Evolutionary conservation across 2,888 invertebrate species (phyloP), one percentile per base, ranked within the genome.

Genomic region (Hydraecia micacea): DNA sequence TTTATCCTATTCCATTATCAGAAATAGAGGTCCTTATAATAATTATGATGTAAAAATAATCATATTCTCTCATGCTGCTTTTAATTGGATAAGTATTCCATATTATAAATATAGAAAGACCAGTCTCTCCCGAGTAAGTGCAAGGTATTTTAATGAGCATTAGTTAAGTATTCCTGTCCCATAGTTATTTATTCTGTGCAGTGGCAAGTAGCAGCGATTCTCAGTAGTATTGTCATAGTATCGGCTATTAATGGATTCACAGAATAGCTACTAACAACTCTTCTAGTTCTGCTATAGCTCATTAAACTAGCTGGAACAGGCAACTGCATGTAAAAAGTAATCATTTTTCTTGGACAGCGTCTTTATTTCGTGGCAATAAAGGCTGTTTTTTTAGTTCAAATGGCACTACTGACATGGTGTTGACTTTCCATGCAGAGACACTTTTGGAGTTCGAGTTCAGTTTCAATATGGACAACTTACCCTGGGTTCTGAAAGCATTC

Each of bases 61-160:
- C 25, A n/a, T 21, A 42, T 58, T 60, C 8, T 21, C 21, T 8
- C 9, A 11, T 32, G 46, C 58, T 62, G 32, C 21, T 58, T 46
- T 36, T 60, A 28, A 72, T 32, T 62, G 6, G 28, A 18, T 13
- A 77, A n/a, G 13, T 21, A 76, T 77, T 66, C 25, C 28, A 25
- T 58, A n/a, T 42, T 55, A 46, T 67, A 58, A 36, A 68, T 39
- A 58, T 46, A 21, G 18, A 58, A 28, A 28, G 7, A 73, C 74
- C 15, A 49, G 68, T 46, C 11, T n/a, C 8, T 52, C 21, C 36
- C 1, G 13, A 58, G 25, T 28, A 68, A 63, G 28, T 60, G 49
- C 36, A 60, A 66, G 52, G 42, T 77, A 73, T 83, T 79, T 79
- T 67, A 79, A 79, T 79, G 70, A 83, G 62, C 55, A 55, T 71